Evolutionary conservation across 2,113 vertebrate genomes (phyloP).

Genomic region (Trogon surrucura): DNA sequence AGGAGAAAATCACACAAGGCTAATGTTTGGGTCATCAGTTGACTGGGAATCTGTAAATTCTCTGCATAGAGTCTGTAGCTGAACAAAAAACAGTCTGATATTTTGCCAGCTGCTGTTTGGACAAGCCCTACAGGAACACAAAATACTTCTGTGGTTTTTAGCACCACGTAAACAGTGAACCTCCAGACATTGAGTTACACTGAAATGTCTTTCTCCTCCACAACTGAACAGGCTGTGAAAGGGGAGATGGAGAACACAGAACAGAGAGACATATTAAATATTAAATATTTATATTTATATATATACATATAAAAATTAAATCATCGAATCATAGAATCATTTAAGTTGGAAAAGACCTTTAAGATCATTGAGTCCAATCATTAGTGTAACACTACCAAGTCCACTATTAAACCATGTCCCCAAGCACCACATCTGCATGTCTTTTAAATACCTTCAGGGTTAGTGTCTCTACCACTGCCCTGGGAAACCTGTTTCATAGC

Average conservation of each 20-base stretch:
- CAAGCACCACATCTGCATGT: rapidly evolving
- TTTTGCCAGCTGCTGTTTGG: not conserved
- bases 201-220: not conserved
- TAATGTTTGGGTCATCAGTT: not conserved
- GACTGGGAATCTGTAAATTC: not conserved
- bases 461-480: not conserved
- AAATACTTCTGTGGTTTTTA: not conserved
- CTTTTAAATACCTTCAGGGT: not conserved
- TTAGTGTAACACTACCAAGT: not conserved
- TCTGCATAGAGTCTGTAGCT: not conserved
- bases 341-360: not conserved
- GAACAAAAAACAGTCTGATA: not conserved
- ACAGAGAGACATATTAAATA: not conserved
- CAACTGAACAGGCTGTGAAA: not conserved
- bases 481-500: not conserved
- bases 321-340: not conserved
- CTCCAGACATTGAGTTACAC: rapidly evolving
- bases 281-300: too few relatives aligned
- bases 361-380: rapidly evolving
- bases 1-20: not conserved
- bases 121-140: not conserved
- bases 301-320: too few relatives aligned
- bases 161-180: not conserved
- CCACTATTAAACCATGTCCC: not conserved
- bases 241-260: not conserved